Base-by-base conservation (phyloP, 1,140 invertebrate genomes). In the Magallana ariakensis region DNA sequence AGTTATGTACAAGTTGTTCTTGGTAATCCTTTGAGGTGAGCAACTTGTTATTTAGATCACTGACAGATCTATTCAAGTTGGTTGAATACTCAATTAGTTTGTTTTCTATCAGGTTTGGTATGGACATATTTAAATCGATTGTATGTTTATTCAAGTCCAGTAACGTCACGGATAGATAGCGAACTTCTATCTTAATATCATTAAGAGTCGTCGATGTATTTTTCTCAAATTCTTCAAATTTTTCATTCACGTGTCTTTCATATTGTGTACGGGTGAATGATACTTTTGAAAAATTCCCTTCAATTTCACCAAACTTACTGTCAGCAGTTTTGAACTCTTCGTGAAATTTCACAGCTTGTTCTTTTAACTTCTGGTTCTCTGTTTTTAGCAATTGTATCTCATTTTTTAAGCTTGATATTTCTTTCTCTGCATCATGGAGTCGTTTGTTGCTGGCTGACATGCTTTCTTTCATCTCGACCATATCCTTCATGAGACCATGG, bases 401-500 rank as follows among this genome's bases (percentile, higher is more conserved):
- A 13, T 1, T 19, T 33, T 70, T 70, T 10, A 70, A 13, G 22
- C 9, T 8, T 10, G 11, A 9, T 0, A 70, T 33, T 70, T 46
- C 66, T 26, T 70, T 26, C 22, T 70, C 66, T 0, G 66, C 66
- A 26, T 70, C 22, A 9, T 11, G 22, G 22, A 26, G 22, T 70
- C 66, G 5, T 70, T 26, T 13, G 66, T 70, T 26, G 8, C 4
- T 70, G 8, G 13, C 22, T 13, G 7, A 19, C 66, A 70, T 70
- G 7, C 7, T 70, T 70, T 70, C 9, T 26, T 70, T 70, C 1
- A 70, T 11, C 9, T 70, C 66, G 9, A 70, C 22, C 66, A 70
- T 70, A 22, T 70, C 66, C 11, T 70, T 70, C 66, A 70, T 70
- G 11, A 70, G 66, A 26, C 7, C 22, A 26, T 70, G 66, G 66